These are phyloP conservation scores for Epirrhoe alternata DNA, from an alignment of 2,888 invertebrate genomes.

Conservation along the genomic window DNA sequence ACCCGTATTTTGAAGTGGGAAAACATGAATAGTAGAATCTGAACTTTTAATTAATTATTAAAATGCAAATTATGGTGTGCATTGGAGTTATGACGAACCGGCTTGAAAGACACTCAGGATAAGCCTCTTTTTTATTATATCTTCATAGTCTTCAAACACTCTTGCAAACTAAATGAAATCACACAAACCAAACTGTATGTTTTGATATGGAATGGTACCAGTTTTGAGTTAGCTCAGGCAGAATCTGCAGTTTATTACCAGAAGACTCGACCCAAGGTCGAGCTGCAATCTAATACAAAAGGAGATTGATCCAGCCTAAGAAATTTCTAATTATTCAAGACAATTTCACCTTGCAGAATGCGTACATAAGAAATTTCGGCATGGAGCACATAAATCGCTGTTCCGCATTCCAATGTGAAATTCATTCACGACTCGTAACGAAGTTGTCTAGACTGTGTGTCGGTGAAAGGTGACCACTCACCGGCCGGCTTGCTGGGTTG, in stretches of 20 bases:
- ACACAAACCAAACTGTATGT: no score
- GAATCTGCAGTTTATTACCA: no score
- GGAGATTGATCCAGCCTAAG: constrained; percentile 41
- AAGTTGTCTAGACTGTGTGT: constrained; percentile 81
- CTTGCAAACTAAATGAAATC: no score
- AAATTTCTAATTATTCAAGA: constrained; percentile 66
- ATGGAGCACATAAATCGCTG: constrained; percentile 69
- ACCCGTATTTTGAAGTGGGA: constrained; percentile 24
- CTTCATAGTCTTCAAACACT: no score
- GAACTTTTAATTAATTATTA: constrained; percentile 30
- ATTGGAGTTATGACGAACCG: constrained; percentile 14
- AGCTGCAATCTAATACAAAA: neutral
- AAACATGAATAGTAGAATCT: constrained; percentile 20
- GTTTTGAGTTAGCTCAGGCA: no score
- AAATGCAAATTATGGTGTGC: constrained; percentile 26
- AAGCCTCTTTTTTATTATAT: neutral
- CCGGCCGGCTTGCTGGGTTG: constrained; percentile 64
- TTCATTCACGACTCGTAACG: constrained; percentile 80
- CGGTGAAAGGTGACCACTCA: constrained; percentile 85
- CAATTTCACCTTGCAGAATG: constrained; percentile 67
- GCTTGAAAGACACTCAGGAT: constrained; percentile 3
- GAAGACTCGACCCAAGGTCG: no score
- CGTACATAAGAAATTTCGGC: constrained; percentile 63
- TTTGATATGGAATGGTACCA: no score
- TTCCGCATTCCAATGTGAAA: constrained; percentile 82